Evolutionary conservation across 2,888 invertebrate genomes (phyloP), one percentile per base, ranked within the genome.

Genomic region (Dasysyrphus albostriatus): DNA sequence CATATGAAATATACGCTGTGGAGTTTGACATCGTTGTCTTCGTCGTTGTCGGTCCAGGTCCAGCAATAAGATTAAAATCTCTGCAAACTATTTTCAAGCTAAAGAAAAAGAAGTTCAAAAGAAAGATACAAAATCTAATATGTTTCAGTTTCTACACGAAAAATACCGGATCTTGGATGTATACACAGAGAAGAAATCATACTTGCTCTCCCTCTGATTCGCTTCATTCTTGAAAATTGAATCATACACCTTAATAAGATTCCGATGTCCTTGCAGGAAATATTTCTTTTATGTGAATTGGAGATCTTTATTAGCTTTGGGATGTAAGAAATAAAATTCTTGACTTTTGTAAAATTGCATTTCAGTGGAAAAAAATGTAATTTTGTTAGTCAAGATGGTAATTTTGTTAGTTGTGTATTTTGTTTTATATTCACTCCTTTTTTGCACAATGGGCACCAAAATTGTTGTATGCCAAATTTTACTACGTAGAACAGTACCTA

Each of bases 211-310:
- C 47, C 34, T 73, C 32, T 56, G 73, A 51, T 69, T 39, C 49
- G 69, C 67, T 83, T 39, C 54, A 19, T 67, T 70, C 34, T 42
- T 67, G 29, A 63, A 80, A 79, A 84, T 80, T 80, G 80, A 80
- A 84, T 84, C 80, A 80, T 80, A 76, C 80, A 80, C 80, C 76
- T 80, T 80, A 80, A 84, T 76, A 67, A 76, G 72, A 84, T 76
- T 84, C 67, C 76, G 39, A 84, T 80, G 80, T 76, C 73, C 67
- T 80, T 80, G 76, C 67, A 67, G 76, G 76, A 84, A 72, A 73
- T 84, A 80, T 80, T 84, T 72, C 76, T 67, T 58, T 37, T 59
- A 34, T 72, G 32, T 72, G 37, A 7, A 44, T 54, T 69, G 34
- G 12, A 67, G 58, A 65, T 56, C 83, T 76, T 72, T 84, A 84